Conservation (phyloP, 2,888 invertebrate species). For the Rugalucina vietnamica region DNA sequence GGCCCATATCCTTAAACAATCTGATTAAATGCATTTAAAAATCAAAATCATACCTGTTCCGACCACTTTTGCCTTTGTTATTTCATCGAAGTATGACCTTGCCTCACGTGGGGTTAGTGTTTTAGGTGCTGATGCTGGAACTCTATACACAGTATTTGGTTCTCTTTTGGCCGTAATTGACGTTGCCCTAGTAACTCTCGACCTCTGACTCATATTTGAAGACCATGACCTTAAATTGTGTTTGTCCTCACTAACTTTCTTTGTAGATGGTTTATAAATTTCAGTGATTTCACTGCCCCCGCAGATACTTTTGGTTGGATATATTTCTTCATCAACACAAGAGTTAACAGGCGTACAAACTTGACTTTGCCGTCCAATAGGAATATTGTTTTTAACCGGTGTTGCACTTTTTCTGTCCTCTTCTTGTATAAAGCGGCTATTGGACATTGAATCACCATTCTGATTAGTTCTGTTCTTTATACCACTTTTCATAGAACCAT, state of each 20-base stretch:
- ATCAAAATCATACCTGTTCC: conserved; percentile 66
- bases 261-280: not conserved
- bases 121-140: conserved; percentile 63
- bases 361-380: not conserved
- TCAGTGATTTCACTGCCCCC: conserved; percentile 3
- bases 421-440: not conserved
- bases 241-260: conserved; percentile 37
- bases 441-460: conserved; percentile 10
- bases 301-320: not conserved
- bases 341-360: not conserved
- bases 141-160: conserved; percentile 51
- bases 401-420: not conserved
- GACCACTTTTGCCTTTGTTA: conserved; percentile 57
- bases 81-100: conserved; percentile 55
- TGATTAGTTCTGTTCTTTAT: not conserved
- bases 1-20: too few species aligned
- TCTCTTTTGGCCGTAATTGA: conserved; percentile 48
- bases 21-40: too few species aligned
- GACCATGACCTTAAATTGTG: conserved; percentile 53
- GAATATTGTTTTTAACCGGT: not conserved
- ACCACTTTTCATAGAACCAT: conserved; percentile 10
- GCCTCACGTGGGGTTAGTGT: conserved; percentile 61
- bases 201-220: conserved; percentile 59
- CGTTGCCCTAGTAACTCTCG: conserved; percentile 57
- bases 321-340: not conserved